Evolutionary conservation across 2,797 vertebrate genomes (phyloP), one percentile per base, ranked within the genome.

Genomic region (Danio tinwini): DNA sequence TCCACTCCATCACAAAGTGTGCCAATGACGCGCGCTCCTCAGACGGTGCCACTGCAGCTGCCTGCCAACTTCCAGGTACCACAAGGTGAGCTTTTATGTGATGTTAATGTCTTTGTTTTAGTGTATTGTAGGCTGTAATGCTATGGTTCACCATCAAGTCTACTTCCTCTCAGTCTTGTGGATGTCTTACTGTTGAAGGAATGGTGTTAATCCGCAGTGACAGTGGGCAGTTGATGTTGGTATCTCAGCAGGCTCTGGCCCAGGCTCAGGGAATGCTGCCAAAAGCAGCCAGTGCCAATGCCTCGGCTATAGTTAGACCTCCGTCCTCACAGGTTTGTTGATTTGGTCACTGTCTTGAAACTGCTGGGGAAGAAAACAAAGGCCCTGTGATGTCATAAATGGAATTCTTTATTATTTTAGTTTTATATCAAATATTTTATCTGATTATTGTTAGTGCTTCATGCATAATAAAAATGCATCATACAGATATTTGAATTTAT

Each of bases 131-230:
- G 2, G 4, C 13, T 64, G 39, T 7, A 21, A 40, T n/a, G 11
- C 1, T 10, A 6, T 4, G 21, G 21, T 13, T 52, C 29, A 21
- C 42, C 19, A 59, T 17, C 45, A 49, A n/a, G n/a, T 21, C 29
- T 47, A 50, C 8, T 17, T 21, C 9, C 39, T 40, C 37, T 39
- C 55, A 29, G 16, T 50, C 11, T 59, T 50, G 49, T 39, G 19
- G 37, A 50, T 74, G 17, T 7, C 53, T 7, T n/a, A 17, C 52
- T 5, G 67, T 80, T 88, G 73, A 85, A 98, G 97, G 97, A 87
- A 94, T 96, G 90, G 94, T 98, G 92, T 92, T 99, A 87, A 94
- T 98, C 86, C 94, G 95, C 89, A 98, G 96, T 87, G 94, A 95
- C 80, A 95, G 87, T 85, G 97, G 97, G 64, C 97, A 98, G 77